Conservation (phyloP, 2,797 vertebrate genomes). For the Buceros bicornis region DNA sequence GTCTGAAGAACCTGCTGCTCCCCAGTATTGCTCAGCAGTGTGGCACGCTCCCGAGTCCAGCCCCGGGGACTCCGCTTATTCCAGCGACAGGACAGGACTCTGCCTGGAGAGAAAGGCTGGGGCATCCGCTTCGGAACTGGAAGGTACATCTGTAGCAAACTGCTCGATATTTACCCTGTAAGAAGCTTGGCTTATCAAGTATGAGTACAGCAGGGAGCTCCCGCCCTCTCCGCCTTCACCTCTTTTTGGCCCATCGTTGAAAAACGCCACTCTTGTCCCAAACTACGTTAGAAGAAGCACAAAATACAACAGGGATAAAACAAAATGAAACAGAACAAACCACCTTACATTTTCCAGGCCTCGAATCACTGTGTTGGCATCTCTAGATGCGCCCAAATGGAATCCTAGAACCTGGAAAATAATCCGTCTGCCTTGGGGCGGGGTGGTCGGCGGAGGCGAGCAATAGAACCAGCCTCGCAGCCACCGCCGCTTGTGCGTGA, state of each 20-base stretch:
- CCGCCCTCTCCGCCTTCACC: not conserved
- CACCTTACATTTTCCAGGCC: not conserved
- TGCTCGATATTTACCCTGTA: constrained; percentile 6
- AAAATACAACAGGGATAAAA: not conserved
- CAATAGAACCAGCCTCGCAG: not conserved
- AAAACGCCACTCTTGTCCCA: not conserved
- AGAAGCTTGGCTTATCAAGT: not conserved
- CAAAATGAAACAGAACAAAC: not conserved
- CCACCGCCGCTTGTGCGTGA: not conserved
- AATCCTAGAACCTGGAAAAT: not conserved
- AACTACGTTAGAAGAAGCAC: not conserved
- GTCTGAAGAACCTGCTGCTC: constrained; percentile 13
- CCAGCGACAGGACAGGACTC: not conserved
- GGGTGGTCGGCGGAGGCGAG: not conserved
- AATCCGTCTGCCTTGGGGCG: not conserved
- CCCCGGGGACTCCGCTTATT: not conserved
- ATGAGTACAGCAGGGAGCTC: not conserved
- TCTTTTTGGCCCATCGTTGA: not conserved
- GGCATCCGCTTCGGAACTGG: not conserved
- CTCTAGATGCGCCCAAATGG: not conserved
- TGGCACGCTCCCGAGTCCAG: constrained; percentile 10
- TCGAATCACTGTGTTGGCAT: not conserved
- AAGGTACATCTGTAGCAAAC: not conserved
- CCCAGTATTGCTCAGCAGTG: constrained; percentile 62
- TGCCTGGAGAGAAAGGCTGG: constrained; percentile 12